These are phyloP conservation scores for Drosophila leonis DNA, from an alignment of 2,888 invertebrate genomes.

Conservation along the genomic window DNA sequence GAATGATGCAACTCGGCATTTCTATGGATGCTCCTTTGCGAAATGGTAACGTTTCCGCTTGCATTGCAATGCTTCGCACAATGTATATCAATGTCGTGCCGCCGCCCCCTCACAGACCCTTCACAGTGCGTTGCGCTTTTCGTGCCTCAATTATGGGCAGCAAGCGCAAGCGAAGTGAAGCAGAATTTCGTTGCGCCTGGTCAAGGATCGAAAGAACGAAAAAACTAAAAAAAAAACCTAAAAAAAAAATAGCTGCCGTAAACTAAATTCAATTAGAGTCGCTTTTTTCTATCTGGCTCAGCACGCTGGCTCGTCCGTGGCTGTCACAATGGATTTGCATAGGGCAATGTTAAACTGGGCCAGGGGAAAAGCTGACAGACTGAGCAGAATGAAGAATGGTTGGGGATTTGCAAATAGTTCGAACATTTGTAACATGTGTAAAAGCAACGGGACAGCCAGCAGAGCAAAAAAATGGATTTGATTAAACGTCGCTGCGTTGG, in stretches of 20 bases:
- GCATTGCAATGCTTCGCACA: conserved; percentile 56
- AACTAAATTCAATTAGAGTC: conserved; percentile 75
- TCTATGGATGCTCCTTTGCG: conserved; percentile 68
- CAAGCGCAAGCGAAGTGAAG: conserved; percentile 3
- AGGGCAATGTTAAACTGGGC: conserved; percentile 18
- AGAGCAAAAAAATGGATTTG: conserved; percentile 53
- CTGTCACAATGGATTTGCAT: conserved; percentile 74
- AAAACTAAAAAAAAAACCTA: conserved; percentile 4
- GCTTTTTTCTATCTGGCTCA: conserved; percentile 15
- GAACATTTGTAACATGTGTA: conserved; percentile 67
- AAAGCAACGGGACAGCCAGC: conserved; percentile 20
- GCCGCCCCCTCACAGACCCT: neutral
- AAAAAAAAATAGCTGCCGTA: conserved; percentile 63
- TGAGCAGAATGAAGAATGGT: neutral
- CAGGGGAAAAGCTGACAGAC: neutral
- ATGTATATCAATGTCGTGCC: conserved; percentile 41
- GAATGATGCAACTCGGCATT: conserved; percentile 72
- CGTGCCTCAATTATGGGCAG: conserved; percentile 53
- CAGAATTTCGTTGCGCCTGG: conserved; percentile 33
- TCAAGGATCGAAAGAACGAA: conserved; percentile 48
- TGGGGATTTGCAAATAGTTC: conserved; percentile 34
- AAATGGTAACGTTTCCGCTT: conserved; percentile 46
- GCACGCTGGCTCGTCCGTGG: conserved; percentile 28
- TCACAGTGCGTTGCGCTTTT: conserved; percentile 68
- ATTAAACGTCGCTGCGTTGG: conserved; percentile 60